These are phyloP conservation scores for Phyllotis vaccarum DNA, from an alignment of 2,797 vertebrate species.

Conservation along the genomic window DNA sequence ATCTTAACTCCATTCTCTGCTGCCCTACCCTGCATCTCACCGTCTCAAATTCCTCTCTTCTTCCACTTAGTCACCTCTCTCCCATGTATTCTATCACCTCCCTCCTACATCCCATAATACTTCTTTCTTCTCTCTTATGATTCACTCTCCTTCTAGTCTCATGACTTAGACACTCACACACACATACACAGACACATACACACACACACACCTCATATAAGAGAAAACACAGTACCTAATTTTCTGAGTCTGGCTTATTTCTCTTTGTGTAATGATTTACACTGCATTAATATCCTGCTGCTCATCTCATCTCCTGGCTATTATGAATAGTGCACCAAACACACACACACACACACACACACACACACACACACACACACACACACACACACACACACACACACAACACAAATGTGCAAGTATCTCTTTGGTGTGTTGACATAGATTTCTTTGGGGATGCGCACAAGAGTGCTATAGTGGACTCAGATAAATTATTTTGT, in stretches of 20 bases:
- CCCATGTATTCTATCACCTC: neutral
- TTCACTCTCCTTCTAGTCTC: too few relatives aligned
- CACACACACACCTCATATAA: neutral
- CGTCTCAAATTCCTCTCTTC: neutral
- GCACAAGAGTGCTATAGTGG: neutral
- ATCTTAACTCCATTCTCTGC: neutral
- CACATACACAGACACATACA: neutral
- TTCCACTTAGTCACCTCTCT: neutral
- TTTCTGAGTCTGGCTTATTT: neutral
- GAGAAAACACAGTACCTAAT: neutral
- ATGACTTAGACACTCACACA: neutral
- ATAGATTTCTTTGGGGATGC: neutral
- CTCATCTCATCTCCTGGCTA: too few relatives aligned
- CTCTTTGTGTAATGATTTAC: neutral
- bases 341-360: too few relatives aligned
- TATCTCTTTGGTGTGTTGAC: neutral
- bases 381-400: accelerated
- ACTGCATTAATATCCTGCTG: neutral
- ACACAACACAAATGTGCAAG: too few relatives aligned
- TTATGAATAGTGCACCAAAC: neutral
- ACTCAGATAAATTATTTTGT: neutral
- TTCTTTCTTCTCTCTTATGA: neutral
- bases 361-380: accelerated
- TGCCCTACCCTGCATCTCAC: too few relatives aligned
- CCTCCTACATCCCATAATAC: neutral